Evolutionary conservation across 2,113 vertebrate species (phyloP).

Genomic region (Indicator indicator): DNA sequence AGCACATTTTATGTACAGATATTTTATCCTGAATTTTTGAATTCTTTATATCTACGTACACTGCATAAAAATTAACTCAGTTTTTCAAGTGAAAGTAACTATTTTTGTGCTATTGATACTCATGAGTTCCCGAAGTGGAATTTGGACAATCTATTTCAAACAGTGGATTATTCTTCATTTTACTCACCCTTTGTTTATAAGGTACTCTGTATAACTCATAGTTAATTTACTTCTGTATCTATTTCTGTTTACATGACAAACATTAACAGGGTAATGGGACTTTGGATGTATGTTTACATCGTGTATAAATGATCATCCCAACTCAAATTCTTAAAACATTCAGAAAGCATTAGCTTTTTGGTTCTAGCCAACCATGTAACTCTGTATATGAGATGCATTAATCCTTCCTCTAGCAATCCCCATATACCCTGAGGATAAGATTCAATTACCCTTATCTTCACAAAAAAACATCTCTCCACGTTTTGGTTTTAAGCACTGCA

Average conservation of each 20-base stretch:
- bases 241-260: background rate
- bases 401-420: background rate
- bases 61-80: background rate
- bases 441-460: background rate
- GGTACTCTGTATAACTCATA: background rate
- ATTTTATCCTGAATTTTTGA: background rate
- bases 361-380: background rate
- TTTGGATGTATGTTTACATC: background rate
- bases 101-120: background rate
- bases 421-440: background rate
- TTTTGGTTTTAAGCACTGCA: background rate
- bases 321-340: conserved; percentile 1
- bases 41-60: background rate
- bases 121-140: background rate
- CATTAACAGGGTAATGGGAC: background rate
- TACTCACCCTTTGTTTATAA: background rate
- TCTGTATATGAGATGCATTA: background rate
- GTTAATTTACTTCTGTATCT: background rate
- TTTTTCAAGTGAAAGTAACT: background rate
- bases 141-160: background rate
- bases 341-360: background rate
- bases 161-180: background rate
- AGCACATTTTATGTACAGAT: background rate
- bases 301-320: background rate
- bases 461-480: background rate